phyloP scores from a whole-genome alignment of 2,888 invertebrate species.

The Cataglyphis livida region DNA sequence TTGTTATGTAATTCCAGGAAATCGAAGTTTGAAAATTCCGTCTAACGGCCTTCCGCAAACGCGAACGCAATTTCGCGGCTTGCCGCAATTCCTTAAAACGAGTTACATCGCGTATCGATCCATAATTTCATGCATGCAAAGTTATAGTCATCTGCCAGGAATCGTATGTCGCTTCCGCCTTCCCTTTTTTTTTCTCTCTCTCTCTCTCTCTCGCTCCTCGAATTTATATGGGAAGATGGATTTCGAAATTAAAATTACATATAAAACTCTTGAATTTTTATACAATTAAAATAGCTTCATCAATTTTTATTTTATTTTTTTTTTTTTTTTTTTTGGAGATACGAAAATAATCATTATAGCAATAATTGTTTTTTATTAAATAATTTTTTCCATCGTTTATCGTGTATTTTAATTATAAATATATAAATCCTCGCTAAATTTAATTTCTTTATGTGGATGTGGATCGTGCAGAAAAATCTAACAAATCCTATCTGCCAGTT shows the following conservation, averaged over 20 bases:
- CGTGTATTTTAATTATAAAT: background rate
- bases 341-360: background rate
- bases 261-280: background rate
- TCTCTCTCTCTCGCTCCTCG: background rate
- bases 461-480: background rate
- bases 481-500: slow-evolving; percentile 20
- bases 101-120: slow-evolving; percentile 42
- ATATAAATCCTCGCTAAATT: background rate
- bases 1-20: slow-evolving; percentile 43
- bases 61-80: slow-evolving; percentile 26
- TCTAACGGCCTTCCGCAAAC: slow-evolving; percentile 29
- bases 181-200: background rate
- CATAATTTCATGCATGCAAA: slow-evolving; percentile 45
- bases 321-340: background rate
- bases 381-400: background rate
- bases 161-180: slow-evolving; percentile 10
- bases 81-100: slow-evolving; percentile 44
- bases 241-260: slow-evolving; percentile 17
- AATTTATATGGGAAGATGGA: background rate
- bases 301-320: background rate
- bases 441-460: background rate
- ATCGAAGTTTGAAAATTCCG: slow-evolving; percentile 34
- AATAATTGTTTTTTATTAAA: background rate
- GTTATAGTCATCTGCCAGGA: slow-evolving; percentile 5
- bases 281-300: background rate